phyloP scores from a whole-genome alignment of 1,140 invertebrate genomes.

The Ceratitis capitata region DNA sequence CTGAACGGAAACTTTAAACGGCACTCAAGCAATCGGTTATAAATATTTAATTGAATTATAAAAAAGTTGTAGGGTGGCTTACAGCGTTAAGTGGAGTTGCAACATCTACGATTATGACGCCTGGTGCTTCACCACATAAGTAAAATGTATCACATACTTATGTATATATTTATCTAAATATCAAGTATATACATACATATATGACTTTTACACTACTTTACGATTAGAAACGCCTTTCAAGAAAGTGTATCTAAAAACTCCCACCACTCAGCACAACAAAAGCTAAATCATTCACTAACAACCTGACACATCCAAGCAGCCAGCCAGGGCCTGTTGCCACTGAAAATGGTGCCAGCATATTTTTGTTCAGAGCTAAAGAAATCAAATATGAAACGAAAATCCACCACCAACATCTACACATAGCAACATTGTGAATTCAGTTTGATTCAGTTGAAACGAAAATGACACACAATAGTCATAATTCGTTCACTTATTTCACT shows the following conservation, averaged over 20 bases:
- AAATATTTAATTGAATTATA: not conserved
- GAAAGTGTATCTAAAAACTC: not conserved
- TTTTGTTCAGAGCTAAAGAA: not conserved
- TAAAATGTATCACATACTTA: too few relatives aligned
- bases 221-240: not conserved
- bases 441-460: not conserved
- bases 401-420: not conserved
- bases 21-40: not conserved
- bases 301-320: not conserved
- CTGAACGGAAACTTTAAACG: not conserved
- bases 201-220: not conserved
- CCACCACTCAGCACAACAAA: not conserved
- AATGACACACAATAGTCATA: not conserved
- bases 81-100: not conserved
- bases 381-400: conserved; percentile 26
- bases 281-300: not conserved
- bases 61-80: not conserved
- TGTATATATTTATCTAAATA: too few relatives aligned
- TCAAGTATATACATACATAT: too few relatives aligned
- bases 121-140: not conserved
- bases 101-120: not conserved
- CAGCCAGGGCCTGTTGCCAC: not conserved
- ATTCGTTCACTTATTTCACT: not conserved
- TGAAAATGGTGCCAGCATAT: not conserved
- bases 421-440: not conserved